These are phyloP conservation scores for Ammospiza nelsoni DNA, from an alignment of 2,113 vertebrate species.

Conservation along the genomic window DNA sequence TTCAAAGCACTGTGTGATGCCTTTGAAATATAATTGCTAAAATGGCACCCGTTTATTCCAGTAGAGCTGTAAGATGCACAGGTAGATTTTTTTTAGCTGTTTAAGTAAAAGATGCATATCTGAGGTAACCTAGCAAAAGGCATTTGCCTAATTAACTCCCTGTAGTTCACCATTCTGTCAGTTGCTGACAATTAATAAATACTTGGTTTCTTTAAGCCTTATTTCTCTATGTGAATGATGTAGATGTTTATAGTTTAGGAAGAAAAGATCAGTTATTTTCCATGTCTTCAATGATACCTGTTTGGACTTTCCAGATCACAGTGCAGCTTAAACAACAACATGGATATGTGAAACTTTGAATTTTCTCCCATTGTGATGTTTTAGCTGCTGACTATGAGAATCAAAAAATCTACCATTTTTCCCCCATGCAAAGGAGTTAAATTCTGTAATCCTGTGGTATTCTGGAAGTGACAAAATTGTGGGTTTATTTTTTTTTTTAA, in stretches of 20 bases:
- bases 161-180: neutral
- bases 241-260: neutral
- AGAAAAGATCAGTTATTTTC: neutral
- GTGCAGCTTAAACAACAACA: neutral
- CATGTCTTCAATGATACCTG: neutral
- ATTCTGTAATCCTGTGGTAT: neutral
- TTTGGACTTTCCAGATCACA: neutral
- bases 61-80: neutral
- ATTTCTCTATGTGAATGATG: neutral
- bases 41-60: slow-evolving; percentile 7
- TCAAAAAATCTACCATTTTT: neutral
- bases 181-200: neutral
- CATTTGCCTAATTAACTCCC: slow-evolving; percentile 28
- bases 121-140: slow-evolving; percentile 1
- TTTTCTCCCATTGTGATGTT: neutral
- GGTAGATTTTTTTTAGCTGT: slow-evolving; percentile 11
- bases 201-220: neutral
- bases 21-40: slow-evolving; percentile 10
- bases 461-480: neutral
- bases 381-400: neutral
- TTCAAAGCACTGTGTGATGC: neutral
- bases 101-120: slow-evolving; percentile 39
- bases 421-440: neutral
- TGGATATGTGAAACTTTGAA: neutral
- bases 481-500: neutral